Evolutionary conservation across 2,888 invertebrate species (phyloP), one percentile per base, ranked within the genome.

Genomic region (Drosophila buzzatii): DNA sequence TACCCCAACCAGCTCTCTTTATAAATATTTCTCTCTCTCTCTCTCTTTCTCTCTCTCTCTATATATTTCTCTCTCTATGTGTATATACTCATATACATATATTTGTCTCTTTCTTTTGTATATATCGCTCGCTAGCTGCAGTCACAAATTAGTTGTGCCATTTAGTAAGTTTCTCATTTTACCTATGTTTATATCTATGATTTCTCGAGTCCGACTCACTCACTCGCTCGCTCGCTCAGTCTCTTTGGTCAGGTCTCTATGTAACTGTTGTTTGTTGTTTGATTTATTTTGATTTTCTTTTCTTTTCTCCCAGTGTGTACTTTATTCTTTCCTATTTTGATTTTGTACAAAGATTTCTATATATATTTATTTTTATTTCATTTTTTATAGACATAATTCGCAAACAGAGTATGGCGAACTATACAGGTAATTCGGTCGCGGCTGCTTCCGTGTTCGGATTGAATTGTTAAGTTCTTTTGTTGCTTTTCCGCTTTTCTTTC

Each of bases 311-410:
- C 65, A 31, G 18, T 35, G 65, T 39, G 68, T 49, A 65, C 33
- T 49, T 66, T 60, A 16, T 53, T 2, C 10, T 53, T 53, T 39
- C 23, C 2, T 44, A 76, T 86, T 76, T 14, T 81, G 10, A 61
- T 72, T 73, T 62, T 76, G 59, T 81, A 79, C 80, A 74, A 56
- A 56, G 27, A 73, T 82, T 78, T 79, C 82, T 80, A 65, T 70
- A 31, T 52, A 45, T 45, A 8, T 37, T 20, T 53, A 16, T 69
- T 64, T 65, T 73, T 67, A 20, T 81, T 68, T 66, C 49, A 73
- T 89, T 90, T 90, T 91, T 92, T 93, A 90, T 93, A 93, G 93
- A 91, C 82, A 85, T 92, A 87, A 92, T 92, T 91, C 93, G 92
- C 91, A 93, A 92, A 88, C 92, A 91, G 91, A 92, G 92, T 91